Base-by-base conservation (phyloP, 2,888 invertebrate genomes). In the Pristionchus maxplancki region DNA sequence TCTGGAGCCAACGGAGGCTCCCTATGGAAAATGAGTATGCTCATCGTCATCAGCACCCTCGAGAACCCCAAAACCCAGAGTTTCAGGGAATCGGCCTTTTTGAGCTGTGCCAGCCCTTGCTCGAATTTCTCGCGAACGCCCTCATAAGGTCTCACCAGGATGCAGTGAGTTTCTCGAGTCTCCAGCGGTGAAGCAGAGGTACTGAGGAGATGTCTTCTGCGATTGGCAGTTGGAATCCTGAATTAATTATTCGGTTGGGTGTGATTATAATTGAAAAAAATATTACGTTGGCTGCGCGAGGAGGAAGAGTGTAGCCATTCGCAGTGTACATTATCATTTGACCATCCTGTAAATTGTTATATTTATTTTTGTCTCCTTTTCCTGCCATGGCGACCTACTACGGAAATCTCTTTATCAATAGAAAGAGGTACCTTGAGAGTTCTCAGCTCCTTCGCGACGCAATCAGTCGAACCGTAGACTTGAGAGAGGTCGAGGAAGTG, bases 381-480 rank as follows among this genome's bases (percentile, higher is more conserved):
- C n/a, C n/a, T n/a, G n/a, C n/a, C n/a, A n/a, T n/a, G n/a, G n/a
- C n/a, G n/a, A n/a, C n/a, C n/a, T n/a, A n/a, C n/a, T n/a, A n/a
- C n/a, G n/a, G n/a, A n/a, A n/a, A n/a, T n/a, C n/a, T n/a, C n/a
- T 0, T 37, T 9, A 13, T 71, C 8, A 37, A 37, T 17, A 17
- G 31, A 37, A 1, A 37, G 15, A 1, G 9, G 24, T n/a, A 78
- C 82, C n/a, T 40, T 89, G 96, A 97, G 95, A 0, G 97, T 96
- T 82, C 97, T 96, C 24, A 98, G 95, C 87, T 96, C 96, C 53
- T 96, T 96, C 0, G 96, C 96, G 44, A 97, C 96, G 95, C 98
- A 98, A 1, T 96, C 96, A 93, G 97, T 97, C 94, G 97, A 97
- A 0, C 98, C 98, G 94, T 98, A 98, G n/a, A 98, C 96, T 90